These are phyloP conservation scores for Zaprionus gabonicus DNA, from an alignment of 1,140 invertebrate species.

Conservation along the genomic window DNA sequence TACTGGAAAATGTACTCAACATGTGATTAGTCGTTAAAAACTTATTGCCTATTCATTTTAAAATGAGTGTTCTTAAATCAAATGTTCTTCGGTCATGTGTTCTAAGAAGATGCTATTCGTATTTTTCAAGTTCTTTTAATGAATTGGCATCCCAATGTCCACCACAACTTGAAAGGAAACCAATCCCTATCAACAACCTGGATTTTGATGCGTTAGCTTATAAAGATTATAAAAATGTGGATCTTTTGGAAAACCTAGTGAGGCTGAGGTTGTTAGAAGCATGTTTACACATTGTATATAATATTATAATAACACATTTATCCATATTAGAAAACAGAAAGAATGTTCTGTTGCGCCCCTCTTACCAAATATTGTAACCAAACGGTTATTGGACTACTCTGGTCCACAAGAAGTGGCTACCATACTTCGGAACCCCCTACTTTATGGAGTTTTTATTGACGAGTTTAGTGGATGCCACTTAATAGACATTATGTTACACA, in stretches of 20 bases:
- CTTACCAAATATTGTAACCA: slow-evolving; percentile 49
- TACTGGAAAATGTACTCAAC: background rate
- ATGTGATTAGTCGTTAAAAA: slow-evolving; percentile 1
- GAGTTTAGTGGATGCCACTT: slow-evolving; percentile 91
- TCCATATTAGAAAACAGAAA: slow-evolving; percentile 55
- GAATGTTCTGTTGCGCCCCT: slow-evolving; percentile 55
- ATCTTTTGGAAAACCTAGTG: slow-evolving; percentile 55
- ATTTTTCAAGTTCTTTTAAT: slow-evolving; percentile 64
- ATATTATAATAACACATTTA: background rate
- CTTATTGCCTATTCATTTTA: slow-evolving; percentile 18
- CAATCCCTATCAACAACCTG: slow-evolving; percentile 11
- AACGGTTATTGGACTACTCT: slow-evolving; percentile 56
- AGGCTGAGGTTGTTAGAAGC: slow-evolving; percentile 56
- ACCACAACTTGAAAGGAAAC: slow-evolving; percentile 15
- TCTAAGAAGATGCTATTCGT: slow-evolving; percentile 54
- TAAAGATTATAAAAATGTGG: slow-evolving; percentile 56
- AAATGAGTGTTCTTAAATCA: slow-evolving; percentile 52
- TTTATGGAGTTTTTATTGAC: slow-evolving; percentile 96
- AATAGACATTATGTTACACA: slow-evolving; percentile 92
- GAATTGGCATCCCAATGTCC: slow-evolving; percentile 51
- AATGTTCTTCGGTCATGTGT: slow-evolving; percentile 28
- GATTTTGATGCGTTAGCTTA: slow-evolving; percentile 64
- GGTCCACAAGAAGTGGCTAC: slow-evolving; percentile 87
- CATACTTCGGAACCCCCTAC: slow-evolving; percentile 91
- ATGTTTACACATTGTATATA: background rate